These are phyloP conservation scores for Pissodes strobi DNA, from an alignment of 1,140 invertebrate genomes.

Conservation along the genomic window DNA sequence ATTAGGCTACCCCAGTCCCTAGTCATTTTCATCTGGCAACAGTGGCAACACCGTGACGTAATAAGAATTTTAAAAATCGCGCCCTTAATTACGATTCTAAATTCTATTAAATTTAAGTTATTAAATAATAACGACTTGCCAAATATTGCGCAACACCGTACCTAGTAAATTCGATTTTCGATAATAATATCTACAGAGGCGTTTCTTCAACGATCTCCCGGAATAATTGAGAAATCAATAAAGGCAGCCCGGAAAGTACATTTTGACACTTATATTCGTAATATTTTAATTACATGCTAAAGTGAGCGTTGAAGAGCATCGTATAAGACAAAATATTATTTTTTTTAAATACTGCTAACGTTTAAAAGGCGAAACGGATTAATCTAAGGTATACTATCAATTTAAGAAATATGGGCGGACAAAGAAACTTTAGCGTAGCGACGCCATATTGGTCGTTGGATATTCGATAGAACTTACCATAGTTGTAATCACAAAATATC, in stretches of 20 bases:
- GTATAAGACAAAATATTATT: no score
- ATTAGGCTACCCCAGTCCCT: no score
- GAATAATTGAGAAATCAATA: constrained; percentile 13
- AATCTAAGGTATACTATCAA: no score
- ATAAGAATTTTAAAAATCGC: constrained; percentile 19
- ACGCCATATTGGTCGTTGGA: constrained; percentile 63
- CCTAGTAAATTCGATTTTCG: no score
- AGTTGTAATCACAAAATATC: constrained; percentile 65
- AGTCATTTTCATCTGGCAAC: constrained; percentile 13
- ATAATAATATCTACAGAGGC: background rate
- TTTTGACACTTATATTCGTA: background rate
- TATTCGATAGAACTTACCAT: constrained; percentile 61
- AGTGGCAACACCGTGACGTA: constrained; percentile 22
- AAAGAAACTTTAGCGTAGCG: constrained; percentile 57
- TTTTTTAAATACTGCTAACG: no score
- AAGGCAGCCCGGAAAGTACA: constrained; percentile 2
- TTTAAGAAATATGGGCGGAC: constrained; percentile 52
- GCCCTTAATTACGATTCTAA: constrained; percentile 12
- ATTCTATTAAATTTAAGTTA: background rate
- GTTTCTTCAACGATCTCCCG: background rate
- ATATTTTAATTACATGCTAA: no score
- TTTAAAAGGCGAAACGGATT: background rate
- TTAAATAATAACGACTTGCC: background rate
- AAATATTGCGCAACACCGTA: constrained; percentile 8
- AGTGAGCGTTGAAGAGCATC: no score